Conservation (phyloP, 2,113 vertebrate genomes). For the Channa maculata region DNA sequence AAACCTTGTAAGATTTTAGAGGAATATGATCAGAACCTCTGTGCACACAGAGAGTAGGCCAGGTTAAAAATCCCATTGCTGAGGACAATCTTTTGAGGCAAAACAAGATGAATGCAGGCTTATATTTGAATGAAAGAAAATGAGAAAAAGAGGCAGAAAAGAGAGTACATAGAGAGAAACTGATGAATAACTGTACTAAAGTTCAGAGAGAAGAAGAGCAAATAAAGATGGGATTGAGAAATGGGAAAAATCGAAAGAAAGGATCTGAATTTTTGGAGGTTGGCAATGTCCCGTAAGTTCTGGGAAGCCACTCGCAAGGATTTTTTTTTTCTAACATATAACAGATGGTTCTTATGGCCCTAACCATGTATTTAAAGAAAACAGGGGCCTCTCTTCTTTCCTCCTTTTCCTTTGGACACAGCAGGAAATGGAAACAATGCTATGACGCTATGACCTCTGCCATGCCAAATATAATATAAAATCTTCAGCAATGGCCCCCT, state of each 20-base stretch:
- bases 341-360: constrained; percentile 69
- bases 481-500: not conserved
- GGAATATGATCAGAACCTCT: constrained; percentile 44
- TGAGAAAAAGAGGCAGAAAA: too few relatives aligned
- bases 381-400: constrained; percentile 40
- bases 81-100: not conserved
- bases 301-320: constrained; percentile 70
- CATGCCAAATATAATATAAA: not conserved
- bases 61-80: constrained; percentile 32
- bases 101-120: not conserved
- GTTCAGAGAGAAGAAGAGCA: not conserved
- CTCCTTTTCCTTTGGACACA: constrained; percentile 36
- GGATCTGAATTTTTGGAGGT: constrained; percentile 37
- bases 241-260: not conserved
- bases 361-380: constrained; percentile 52
- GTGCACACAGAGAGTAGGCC: constrained; percentile 1
- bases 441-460: constrained; percentile 32
- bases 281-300: constrained; percentile 67
- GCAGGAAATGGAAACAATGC: constrained; percentile 60
- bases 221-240: constrained; percentile 5
- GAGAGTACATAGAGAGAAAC: not conserved
- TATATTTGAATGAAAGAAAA: not conserved
- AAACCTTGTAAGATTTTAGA: constrained; percentile 18
- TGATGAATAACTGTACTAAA: not conserved
- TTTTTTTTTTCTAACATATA: constrained; percentile 76